phyloP scores from a whole-genome alignment of 2,888 invertebrate genomes.

The Ryuthela nishihirai region DNA sequence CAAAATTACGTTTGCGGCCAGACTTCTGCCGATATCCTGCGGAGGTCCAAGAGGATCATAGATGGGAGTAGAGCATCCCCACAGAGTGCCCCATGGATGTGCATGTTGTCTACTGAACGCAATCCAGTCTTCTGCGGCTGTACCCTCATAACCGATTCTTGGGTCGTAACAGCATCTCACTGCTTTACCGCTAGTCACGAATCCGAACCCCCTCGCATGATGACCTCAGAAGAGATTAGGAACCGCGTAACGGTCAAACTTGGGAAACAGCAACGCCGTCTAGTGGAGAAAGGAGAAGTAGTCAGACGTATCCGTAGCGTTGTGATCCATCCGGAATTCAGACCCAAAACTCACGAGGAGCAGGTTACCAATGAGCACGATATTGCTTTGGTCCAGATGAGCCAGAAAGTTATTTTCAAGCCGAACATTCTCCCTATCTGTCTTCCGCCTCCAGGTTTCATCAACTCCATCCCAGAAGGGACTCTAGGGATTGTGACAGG shows the following conservation, averaged over 20 bases:
- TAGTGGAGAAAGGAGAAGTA: conserved; percentile 35
- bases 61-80: conserved; percentile 31
- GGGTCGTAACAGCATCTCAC: conserved; percentile 43
- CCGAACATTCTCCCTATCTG: conserved; percentile 40
- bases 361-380: conserved; percentile 40
- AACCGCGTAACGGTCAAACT: conserved; percentile 36
- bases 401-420: conserved; percentile 26
- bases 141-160: conserved; percentile 34
- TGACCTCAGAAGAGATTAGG: conserved; percentile 7
- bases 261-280: conserved; percentile 38
- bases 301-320: conserved; percentile 11
- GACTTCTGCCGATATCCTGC: conserved; percentile 3
- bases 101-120: conserved; percentile 31
- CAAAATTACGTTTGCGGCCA: conserved; percentile 16
- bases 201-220: background rate
- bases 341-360: background rate
- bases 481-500: conserved; percentile 40
- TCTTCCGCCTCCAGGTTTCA: conserved; percentile 22
- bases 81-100: conserved; percentile 36
- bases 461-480: conserved; percentile 8
- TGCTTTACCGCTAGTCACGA: conserved; percentile 31
- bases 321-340: conserved; percentile 28
- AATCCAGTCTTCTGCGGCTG: conserved; percentile 41
- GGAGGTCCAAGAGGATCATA: conserved; percentile 25
- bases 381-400: conserved; percentile 40